Conservation (phyloP, 2,797 vertebrate species). For the Galagoides demidoff region DNA sequence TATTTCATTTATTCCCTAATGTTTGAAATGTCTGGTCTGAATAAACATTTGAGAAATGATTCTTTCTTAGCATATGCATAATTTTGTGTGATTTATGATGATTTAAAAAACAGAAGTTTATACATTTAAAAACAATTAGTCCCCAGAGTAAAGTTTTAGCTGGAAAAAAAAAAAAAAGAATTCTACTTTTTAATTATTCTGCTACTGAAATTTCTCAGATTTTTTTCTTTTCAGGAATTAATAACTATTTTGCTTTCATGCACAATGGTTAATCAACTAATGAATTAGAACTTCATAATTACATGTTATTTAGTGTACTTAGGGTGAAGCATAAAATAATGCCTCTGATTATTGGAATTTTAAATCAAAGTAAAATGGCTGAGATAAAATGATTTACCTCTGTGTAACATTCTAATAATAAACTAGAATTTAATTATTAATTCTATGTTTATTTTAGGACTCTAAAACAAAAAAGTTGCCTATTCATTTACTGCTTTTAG, state of each 20-base stretch:
- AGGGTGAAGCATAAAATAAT: constrained; percentile 25
- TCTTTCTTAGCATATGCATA: not conserved
- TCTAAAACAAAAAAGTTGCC: not conserved
- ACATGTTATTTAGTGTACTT: not conserved
- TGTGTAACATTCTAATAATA: not conserved
- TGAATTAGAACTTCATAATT: not conserved
- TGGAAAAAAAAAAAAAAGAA: not conserved
- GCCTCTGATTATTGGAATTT: not conserved
- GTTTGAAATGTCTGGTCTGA: not conserved
- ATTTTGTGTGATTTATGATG: not conserved
- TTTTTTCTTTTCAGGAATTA: not conserved
- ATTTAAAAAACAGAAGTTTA: not conserved
- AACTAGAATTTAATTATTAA: constrained; percentile 16
- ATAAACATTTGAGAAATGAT: not conserved
- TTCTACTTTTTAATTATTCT: constrained; percentile 15
- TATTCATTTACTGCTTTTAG: not conserved
- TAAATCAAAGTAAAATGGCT: constrained; percentile 12
- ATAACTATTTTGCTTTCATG: not conserved
- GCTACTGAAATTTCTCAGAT: not conserved
- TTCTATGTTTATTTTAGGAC: not conserved
- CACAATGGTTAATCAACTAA: constrained; percentile 45
- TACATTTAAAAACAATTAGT: not conserved
- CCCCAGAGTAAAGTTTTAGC: not conserved
- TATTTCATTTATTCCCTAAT: not conserved
- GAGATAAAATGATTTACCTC: not conserved